A percentile compares a stretch with the other conserved stretches of the same genome.
Conservation (phyloP, 2,113 vertebrate species). For the Columba janthina region DNA sequence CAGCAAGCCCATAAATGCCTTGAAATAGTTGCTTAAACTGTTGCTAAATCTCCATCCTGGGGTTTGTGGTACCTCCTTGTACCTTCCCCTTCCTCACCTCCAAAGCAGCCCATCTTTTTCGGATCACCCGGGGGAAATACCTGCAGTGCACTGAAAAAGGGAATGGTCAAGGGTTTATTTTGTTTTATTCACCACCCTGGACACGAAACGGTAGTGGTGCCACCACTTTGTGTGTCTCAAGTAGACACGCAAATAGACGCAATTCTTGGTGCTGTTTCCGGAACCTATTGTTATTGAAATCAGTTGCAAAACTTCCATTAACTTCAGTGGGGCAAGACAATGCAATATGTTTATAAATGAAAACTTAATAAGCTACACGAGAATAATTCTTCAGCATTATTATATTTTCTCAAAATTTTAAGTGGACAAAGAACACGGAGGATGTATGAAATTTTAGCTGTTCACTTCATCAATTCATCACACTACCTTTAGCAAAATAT, state of each 20-base stretch:
- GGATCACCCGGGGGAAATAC: neutral
- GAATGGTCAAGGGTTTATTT: neutral
- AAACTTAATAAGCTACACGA: neutral
- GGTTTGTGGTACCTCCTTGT: neutral
- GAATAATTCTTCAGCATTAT: neutral
- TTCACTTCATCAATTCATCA: neutral
- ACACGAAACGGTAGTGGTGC: neutral
- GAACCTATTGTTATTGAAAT: neutral
- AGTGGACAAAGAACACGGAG: neutral
- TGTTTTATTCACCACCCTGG: neutral
- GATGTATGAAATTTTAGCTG: neutral
- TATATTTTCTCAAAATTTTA: neutral
- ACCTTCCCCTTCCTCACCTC: neutral
- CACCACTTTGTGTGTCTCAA: neutral
- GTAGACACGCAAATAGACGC: neutral
- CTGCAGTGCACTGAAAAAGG: neutral
- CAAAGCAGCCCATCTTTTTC: neutral
- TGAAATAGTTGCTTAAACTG: neutral
- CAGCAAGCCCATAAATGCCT: neutral
- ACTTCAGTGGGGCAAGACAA: neutral
- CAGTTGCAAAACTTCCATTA: accelerated
- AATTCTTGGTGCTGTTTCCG: neutral
- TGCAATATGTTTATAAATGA: neutral
- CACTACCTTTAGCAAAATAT: neutral
- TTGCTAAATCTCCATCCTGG: neutral